Percentiles rank a stretch among this genome's conserved stretches.
These are phyloP conservation scores for Plebejus melissa DNA, from an alignment of 2,888 invertebrate genomes.

Conservation along the genomic window DNA sequence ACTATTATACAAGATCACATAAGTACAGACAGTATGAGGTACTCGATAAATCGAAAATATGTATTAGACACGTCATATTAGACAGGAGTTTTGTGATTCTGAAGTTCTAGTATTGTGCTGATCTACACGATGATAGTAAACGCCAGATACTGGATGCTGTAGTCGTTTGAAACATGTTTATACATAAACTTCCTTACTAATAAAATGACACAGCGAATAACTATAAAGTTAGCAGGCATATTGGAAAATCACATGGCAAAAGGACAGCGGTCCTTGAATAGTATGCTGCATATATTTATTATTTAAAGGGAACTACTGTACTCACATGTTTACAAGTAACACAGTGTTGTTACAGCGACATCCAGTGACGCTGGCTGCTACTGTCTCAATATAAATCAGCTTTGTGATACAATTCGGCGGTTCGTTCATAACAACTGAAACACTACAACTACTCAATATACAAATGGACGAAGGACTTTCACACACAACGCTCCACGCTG, in stretches of 20 bases:
- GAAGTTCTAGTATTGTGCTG: background rate
- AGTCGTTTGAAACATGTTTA: no score
- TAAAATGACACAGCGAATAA: no score
- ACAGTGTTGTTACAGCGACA: no score
- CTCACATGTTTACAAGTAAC: no score
- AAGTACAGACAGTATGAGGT: slow-evolving; percentile 10
- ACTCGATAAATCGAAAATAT: background rate
- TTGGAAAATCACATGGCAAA: no score
- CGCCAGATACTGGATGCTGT: background rate
- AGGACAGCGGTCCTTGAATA: no score
- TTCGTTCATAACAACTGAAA: slow-evolving; percentile 44
- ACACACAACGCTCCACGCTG: slow-evolving; percentile 41
- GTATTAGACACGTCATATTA: background rate
- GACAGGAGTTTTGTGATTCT: background rate
- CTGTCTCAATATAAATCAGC: background rate
- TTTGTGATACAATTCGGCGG: background rate
- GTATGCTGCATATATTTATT: no score
- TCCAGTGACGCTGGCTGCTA: no score
- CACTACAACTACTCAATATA: slow-evolving; percentile 51
- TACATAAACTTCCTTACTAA: no score
- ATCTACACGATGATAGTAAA: background rate
- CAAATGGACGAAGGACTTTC: slow-evolving; percentile 66
- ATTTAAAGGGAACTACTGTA: no score
- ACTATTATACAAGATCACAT: background rate
- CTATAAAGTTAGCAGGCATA: no score